Base-by-base conservation (phyloP, 2,888 invertebrate species). In the Sialis lutaria region DNA sequence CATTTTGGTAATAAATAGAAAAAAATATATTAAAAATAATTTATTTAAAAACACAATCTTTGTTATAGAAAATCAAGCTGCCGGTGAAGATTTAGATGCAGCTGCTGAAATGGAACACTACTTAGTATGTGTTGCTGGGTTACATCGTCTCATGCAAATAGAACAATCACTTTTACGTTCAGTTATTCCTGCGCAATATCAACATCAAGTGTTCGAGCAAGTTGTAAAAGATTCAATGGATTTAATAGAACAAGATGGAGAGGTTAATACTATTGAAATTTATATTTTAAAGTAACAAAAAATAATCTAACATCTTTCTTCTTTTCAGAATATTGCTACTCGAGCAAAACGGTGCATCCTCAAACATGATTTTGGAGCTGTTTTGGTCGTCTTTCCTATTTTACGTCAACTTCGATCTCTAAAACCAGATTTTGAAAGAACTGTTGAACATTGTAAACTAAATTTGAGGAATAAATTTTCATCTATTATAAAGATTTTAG, bases 61-160 rank as follows among this genome's bases (percentile, higher is more conserved):
- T 42, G 47, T 42, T 34, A 37, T 10, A 30, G 13, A 32, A 42
- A 47, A 47, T 42, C 9, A 54, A 22, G 22, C 22, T 22, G 22
- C 22, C 30, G 70, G 71, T 44, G 79, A 78, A 56, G 77, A 77
- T 52, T 58, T 68, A 6, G 69, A 79, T 53, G 81, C 79, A 47
- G 87, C 87, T 60, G 78, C 83, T 57, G 89, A 89, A 65, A 77
- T 86, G 69, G 85, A 88, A 57, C 80, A 83, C 59, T 89, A 87
- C 64, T 67, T 92, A 50, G 75, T 86, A 40, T 74, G 87, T 56
- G 79, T 92, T 5, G 80, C 87, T 33, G 88, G 85, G 1, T 68
- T 92, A 49, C 82, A 86, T 51, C 79, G 86, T 48, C 68, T 95
- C 12, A 86, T 93, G 72, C 84, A 91, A 55, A 82, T 84, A 63